Percentiles rank a stretch among this genome's conserved stretches.
Evolutionary conservation across 2,113 vertebrate genomes (phyloP).

Genomic region (Chlorodrepanis virens): DNA sequence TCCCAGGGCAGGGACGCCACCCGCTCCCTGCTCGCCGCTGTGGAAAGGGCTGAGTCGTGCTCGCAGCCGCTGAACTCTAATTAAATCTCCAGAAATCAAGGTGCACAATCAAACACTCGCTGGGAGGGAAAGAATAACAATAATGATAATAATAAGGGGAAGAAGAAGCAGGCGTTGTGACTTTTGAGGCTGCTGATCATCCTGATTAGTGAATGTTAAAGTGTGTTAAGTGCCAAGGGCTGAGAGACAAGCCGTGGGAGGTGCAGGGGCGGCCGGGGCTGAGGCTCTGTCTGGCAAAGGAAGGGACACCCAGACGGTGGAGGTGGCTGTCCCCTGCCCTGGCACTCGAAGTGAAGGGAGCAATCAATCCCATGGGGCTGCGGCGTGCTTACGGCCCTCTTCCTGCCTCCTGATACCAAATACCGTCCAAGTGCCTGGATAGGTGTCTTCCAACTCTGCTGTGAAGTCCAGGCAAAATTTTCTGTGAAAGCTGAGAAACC

Average conservation of each 20-base stretch:
- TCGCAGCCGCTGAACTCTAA: not conserved
- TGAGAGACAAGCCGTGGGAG: not conserved
- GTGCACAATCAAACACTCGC: not conserved
- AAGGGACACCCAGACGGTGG: not conserved
- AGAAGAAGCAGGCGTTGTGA: not conserved
- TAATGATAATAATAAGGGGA: not conserved
- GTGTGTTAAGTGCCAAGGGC: not conserved
- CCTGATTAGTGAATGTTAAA: slow-evolving; percentile 21
- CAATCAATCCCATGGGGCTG: not conserved
- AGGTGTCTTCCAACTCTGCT: not conserved
- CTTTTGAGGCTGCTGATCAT: not conserved
- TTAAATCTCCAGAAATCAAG: slow-evolving; percentile 37
- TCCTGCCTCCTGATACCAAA: not conserved
- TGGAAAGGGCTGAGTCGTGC: not conserved
- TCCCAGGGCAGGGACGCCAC: not conserved
- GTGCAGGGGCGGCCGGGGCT: not conserved
- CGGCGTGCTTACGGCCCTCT: not conserved
- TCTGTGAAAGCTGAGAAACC: not conserved
- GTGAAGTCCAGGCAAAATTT: not conserved
- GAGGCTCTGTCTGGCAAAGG: not conserved
- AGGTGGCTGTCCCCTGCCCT: not conserved
- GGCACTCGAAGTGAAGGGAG: rapidly evolving
- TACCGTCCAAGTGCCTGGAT: rapidly evolving
- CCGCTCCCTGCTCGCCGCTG: not conserved
- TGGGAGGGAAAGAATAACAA: not conserved